Conservation (phyloP, 2,888 invertebrate genomes). For the Netelia fuscicornis region DNA sequence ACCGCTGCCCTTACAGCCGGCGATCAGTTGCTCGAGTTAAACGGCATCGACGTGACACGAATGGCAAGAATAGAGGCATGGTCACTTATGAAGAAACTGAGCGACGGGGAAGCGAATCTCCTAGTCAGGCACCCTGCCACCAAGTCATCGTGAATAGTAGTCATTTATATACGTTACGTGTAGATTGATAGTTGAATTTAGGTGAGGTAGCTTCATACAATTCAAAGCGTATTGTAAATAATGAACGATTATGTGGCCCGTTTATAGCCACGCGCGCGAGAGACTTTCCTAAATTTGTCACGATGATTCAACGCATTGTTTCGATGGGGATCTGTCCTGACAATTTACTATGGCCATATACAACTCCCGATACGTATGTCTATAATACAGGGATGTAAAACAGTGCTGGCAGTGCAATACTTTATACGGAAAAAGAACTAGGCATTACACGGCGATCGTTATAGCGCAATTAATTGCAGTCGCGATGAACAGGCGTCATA, state of each 20-base stretch:
- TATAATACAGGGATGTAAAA: constrained; percentile 9
- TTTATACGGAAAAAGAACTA: constrained; percentile 36
- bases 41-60: constrained; percentile 91
- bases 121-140: constrained; percentile 86
- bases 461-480: constrained; percentile 13
- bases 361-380: neutral
- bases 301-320: constrained; percentile 35
- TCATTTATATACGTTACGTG: constrained; percentile 69
- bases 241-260: constrained; percentile 11
- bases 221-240: constrained; percentile 63
- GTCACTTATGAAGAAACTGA: constrained; percentile 96
- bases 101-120: constrained; percentile 92
- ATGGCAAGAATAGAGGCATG: constrained; percentile 98
- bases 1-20: constrained; percentile 93
- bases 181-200: constrained; percentile 31
- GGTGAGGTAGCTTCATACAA: constrained; percentile 61
- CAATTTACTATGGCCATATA: constrained; percentile 36
- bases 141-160: constrained; percentile 82
- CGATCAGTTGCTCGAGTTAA: constrained; percentile 94
- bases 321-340: neutral
- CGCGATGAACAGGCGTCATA: constrained; percentile 7
- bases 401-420: constrained; percentile 80
- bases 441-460: constrained; percentile 48
- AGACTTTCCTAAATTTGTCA: constrained; percentile 11
- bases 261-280: constrained; percentile 13